A percentile compares a stretch with the other conserved stretches of the same genome.
Evolutionary conservation across 2,797 vertebrate genomes (phyloP).

Genomic region (Onychomys torridus): DNA sequence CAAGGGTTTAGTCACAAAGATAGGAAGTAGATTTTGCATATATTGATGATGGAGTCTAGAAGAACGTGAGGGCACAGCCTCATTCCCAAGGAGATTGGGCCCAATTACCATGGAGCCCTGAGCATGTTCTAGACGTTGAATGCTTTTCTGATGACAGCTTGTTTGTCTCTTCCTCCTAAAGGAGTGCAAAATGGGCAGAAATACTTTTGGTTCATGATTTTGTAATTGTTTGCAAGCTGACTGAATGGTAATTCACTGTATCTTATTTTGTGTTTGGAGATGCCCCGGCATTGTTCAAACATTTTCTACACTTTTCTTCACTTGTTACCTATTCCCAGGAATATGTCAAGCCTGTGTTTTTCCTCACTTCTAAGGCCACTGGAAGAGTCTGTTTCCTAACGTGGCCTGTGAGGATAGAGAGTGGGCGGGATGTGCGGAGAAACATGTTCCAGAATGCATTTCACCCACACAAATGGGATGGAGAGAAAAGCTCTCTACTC

Average conservation of each 20-base stretch:
- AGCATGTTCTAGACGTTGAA: conserved; percentile 24
- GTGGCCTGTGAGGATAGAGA: neutral
- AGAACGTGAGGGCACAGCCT: neutral
- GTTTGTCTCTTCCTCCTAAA: conserved; percentile 57
- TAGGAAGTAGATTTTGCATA: neutral
- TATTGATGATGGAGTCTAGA: neutral
- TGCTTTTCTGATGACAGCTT: conserved; percentile 35
- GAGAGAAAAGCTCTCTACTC: neutral
- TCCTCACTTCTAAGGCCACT: neutral
- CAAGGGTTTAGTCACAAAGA: neutral
- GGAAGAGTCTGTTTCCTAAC: conserved; percentile 40
- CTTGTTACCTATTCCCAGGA: conserved; percentile 13
- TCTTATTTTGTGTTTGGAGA: conserved; percentile 71
- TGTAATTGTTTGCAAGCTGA: conserved; percentile 64
- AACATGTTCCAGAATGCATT: conserved; percentile 36
- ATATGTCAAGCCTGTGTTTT: conserved; percentile 30
- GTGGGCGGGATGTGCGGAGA: conserved; percentile 40
- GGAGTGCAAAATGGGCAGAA: conserved; percentile 53
- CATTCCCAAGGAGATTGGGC: neutral
- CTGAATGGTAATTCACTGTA: conserved; percentile 39
- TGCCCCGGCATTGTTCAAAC: neutral
- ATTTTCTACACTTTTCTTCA: conserved; percentile 53
- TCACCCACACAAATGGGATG: conserved; percentile 43
- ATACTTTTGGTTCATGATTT: conserved; percentile 40
- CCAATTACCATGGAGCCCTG: neutral